A percentile compares a stretch with the other conserved stretches of the same genome.
Evolutionary conservation across 92 coral and sea anemone species (phyloP).

Genomic region (Zoanthus sansibaricus): DNA sequence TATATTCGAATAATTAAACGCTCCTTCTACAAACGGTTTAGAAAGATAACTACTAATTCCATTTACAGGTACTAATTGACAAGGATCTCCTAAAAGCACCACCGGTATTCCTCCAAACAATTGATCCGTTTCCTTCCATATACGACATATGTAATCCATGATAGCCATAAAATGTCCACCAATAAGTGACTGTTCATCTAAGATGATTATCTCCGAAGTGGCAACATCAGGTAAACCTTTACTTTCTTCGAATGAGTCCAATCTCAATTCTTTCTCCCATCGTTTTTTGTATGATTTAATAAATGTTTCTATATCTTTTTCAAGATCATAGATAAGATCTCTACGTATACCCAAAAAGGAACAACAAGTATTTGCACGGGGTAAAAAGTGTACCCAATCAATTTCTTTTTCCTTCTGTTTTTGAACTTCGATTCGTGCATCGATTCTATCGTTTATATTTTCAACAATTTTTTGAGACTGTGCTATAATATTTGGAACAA

Average conservation of each 20-base stretch:
- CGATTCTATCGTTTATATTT: background rate
- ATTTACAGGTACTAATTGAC: conserved; percentile 6
- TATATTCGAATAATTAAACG: background rate
- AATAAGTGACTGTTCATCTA: conserved; percentile 3
- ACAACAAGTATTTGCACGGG: background rate
- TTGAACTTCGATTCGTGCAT: background rate
- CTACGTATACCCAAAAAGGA: background rate
- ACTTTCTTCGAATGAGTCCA: background rate
- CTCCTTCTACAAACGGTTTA: background rate
- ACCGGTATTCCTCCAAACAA: background rate
- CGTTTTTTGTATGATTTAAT: background rate
- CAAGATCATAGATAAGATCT: background rate
- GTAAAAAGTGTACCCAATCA: background rate
- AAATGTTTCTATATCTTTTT: background rate
- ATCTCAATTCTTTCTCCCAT: background rate
- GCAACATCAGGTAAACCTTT: background rate
- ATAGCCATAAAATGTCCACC: background rate
- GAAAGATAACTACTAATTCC: background rate
- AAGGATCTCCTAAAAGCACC: background rate
- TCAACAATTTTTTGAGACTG: background rate
- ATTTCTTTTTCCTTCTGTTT: background rate
- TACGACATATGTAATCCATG: background rate
- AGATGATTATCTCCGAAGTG: background rate
- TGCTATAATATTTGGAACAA: background rate
- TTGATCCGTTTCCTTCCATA: background rate